Percentiles rank a stretch among this genome's conserved stretches.
Conservation (phyloP, 1,140 invertebrate species). For the Patella vulgata region DNA sequence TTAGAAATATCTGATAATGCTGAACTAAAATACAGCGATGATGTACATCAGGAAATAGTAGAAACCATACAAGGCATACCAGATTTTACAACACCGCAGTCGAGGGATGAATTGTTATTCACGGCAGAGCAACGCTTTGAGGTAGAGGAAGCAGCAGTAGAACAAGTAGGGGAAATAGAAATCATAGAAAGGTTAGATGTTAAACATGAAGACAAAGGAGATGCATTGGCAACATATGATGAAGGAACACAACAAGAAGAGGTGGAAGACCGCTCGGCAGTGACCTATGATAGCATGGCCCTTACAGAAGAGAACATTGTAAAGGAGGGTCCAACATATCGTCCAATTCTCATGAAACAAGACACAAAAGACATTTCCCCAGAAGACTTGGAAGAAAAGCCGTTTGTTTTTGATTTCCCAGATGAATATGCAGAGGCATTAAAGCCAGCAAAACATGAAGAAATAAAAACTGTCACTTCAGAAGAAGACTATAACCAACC, state of each 20-base stretch:
- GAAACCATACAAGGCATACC: slow-evolving; percentile 12
- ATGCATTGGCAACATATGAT: slow-evolving; percentile 11
- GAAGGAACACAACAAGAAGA: slow-evolving; percentile 27
- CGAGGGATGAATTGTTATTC: too few species aligned
- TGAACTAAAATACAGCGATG: slow-evolving; percentile 12
- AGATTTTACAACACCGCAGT: background rate
- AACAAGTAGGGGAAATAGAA: slow-evolving; percentile 25
- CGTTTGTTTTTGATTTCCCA: slow-evolving; percentile 44
- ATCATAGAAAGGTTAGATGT: slow-evolving; percentile 15
- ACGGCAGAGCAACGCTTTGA: too few species aligned
- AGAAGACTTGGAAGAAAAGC: slow-evolving; percentile 56
- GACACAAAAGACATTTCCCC: slow-evolving; percentile 53
- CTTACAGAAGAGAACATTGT: slow-evolving; percentile 68
- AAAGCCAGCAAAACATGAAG: slow-evolving; percentile 28
- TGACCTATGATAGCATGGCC: slow-evolving; percentile 69
- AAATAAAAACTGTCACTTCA: slow-evolving; percentile 17
- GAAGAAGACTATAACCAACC: slow-evolving; percentile 14
- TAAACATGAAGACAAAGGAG: slow-evolving; percentile 7
- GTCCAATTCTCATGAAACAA: slow-evolving; percentile 27
- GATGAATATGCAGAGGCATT: slow-evolving; percentile 38
- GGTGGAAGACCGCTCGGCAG: slow-evolving; percentile 38
- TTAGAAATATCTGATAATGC: too few species aligned
- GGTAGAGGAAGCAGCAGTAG: background rate
- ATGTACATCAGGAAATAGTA: slow-evolving; percentile 10
- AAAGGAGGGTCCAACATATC: slow-evolving; percentile 15